Evolutionary conservation across 2,888 invertebrate genomes (phyloP).

Genomic region (Nymphalis urticae): DNA sequence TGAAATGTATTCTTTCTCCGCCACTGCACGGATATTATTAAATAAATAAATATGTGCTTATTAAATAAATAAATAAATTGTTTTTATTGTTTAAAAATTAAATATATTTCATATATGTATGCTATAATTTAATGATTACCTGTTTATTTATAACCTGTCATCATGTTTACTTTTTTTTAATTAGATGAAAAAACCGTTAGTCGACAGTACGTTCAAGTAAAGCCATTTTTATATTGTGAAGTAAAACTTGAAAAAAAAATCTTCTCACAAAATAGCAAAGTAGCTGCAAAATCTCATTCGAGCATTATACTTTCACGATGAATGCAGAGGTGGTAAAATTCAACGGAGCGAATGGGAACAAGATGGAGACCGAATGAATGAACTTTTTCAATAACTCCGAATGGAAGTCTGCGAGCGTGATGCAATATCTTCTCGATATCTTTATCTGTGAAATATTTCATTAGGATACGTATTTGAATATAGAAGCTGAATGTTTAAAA

Average conservation of each 20-base stretch:
- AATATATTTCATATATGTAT: too few species aligned
- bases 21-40: too few species aligned
- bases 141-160: too few species aligned
- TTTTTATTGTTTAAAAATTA: too few species aligned
- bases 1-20: too few species aligned
- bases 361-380: constrained; percentile 47
- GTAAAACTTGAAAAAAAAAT: not conserved
- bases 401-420: constrained; percentile 46
- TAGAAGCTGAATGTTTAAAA: not conserved
- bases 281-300: constrained; percentile 15
- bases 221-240: not conserved
- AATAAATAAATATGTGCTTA: too few species aligned
- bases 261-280: constrained; percentile 22
- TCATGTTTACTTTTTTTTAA: not conserved
- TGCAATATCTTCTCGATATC: constrained; percentile 47
- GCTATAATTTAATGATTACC: too few species aligned
- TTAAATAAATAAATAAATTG: too few species aligned
- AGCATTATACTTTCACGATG: constrained; percentile 14
- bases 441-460: constrained; percentile 30
- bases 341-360: constrained; percentile 33
- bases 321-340: constrained; percentile 25
- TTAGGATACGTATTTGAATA: constrained; percentile 21
- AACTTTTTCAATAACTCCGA: constrained; percentile 68
- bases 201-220: not conserved
- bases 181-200: not conserved